Base-by-base conservation (phyloP, 30 jellyfish, hydroid and myxozoan genomes). In the Chironex yamaguchii region DNA sequence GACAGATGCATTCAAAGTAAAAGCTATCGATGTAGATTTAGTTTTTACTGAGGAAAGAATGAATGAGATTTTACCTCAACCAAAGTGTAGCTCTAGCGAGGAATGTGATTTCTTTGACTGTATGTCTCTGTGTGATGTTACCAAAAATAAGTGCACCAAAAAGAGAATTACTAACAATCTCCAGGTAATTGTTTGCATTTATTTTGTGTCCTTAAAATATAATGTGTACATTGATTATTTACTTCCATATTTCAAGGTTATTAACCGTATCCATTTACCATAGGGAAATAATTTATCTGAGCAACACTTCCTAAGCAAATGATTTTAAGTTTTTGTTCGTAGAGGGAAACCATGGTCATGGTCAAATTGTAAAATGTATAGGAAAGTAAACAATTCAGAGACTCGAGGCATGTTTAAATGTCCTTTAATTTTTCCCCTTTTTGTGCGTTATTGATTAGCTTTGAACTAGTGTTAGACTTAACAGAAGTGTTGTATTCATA, bases 41-140 rank as follows among this genome's bases (percentile, higher is more conserved):
- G 68, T 95, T 14, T 82, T 81, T 30, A 73, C 97, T 23, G 58
- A 78, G 20, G 91, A 89, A 3, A 54, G 88, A 34, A 91, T 90
- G 25, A 36, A 85, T 4, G 70, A 75, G 79, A 76, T 89, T 30
- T 73, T 95, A 68, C 90, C 97, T 0, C 97, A 95, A 80, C 97
- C 99, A 0, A 70, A 67, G 28, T 95, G 99, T 69, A 78, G 76
- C 30, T 66, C 48, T 29, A 95, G 90, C 49, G 25, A 65, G 3
- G 97, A 95, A 36, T 95, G 99, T 76, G 97, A 89, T 52, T 95
- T 95, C 67, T 95, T 95, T 68, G 97, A 95, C 42, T 95, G 99
- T 52, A 75, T 84, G 20, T 84, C 97, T 0, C 68, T 49, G 77
- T 95, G 99, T 67, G 97, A 95, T 76, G 92, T 66, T 13, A 65